Conservation (phyloP, 2,888 invertebrate genomes). For the Caenorhabditis sp. region DNA sequence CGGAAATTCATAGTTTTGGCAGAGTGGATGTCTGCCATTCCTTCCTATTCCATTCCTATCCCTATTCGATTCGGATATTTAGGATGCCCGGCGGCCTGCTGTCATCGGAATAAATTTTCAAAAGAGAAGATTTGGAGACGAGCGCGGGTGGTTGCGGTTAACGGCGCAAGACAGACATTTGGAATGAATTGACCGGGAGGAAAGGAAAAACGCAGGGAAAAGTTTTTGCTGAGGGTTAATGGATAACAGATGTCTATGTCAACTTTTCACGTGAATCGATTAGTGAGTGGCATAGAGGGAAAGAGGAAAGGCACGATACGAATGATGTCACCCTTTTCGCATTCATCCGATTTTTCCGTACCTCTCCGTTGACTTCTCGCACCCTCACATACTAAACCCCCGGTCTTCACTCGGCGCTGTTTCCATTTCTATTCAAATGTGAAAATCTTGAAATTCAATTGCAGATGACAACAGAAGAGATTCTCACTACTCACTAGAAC, state of each 20-base stretch:
- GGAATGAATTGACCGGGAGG: constrained; percentile 4
- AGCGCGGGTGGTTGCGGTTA: background rate
- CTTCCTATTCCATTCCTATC: constrained; percentile 1
- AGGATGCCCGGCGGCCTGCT: too few relatives aligned
- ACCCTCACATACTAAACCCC: constrained; percentile 20
- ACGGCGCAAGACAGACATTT: constrained; percentile 9
- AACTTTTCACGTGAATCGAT: constrained; percentile 57
- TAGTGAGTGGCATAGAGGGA: constrained; percentile 17
- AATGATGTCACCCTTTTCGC: constrained; percentile 52
- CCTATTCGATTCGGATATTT: constrained; percentile 39
- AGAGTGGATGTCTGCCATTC: background rate
- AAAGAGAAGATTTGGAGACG: background rate
- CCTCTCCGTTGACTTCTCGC: constrained; percentile 1
- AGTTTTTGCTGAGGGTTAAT: constrained; percentile 49
- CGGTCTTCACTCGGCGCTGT: constrained; percentile 5
- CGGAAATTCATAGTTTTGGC: constrained; percentile 33
- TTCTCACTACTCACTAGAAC: background rate
- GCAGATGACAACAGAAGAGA: constrained; percentile 9
- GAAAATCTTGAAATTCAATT: constrained; percentile 38
- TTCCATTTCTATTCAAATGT: constrained; percentile 31
- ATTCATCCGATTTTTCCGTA: constrained; percentile 41
- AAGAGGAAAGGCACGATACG: constrained; percentile 35
- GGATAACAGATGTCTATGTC: constrained; percentile 57
- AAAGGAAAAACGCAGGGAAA: constrained; percentile 7
- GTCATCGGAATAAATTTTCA: constrained; percentile 17